Evolutionary conservation across 2,797 vertebrate species (phyloP).

Genomic region (Pygocentrus nattereri): DNA sequence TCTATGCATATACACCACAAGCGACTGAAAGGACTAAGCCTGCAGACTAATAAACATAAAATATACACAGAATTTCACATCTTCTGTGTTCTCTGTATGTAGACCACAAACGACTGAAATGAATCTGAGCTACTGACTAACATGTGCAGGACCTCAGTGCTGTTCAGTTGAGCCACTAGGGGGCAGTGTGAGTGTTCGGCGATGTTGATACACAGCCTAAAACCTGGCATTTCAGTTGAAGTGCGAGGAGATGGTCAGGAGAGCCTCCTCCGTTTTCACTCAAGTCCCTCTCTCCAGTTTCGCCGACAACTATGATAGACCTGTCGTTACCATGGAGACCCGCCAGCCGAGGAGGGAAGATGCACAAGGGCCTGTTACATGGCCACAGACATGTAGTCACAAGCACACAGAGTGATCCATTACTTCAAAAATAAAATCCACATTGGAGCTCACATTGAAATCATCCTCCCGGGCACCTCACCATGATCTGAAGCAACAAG

Average conservation of each 20-base stretch:
- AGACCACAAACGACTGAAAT: too few relatives aligned
- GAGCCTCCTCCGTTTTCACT: constrained; percentile 74
- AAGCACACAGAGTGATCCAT: constrained; percentile 7
- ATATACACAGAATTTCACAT: too few relatives aligned
- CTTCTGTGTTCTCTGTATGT: too few relatives aligned
- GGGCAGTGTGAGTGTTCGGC: constrained; percentile 35
- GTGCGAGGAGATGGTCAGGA: constrained; percentile 39
- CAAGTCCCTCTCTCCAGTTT: constrained; percentile 75
- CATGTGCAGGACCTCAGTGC: background rate
- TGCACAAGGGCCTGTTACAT: constrained; percentile 74
- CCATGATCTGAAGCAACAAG: constrained; percentile 15
- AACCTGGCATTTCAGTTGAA: constrained; percentile 20
- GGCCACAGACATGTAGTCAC: background rate
- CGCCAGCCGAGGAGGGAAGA: constrained; percentile 69
- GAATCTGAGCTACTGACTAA: too few relatives aligned
- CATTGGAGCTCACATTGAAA: too few relatives aligned
- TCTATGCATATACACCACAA: too few relatives aligned
- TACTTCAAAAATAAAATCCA: constrained; percentile 16
- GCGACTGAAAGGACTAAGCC: too few relatives aligned
- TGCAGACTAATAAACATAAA: too few relatives aligned
- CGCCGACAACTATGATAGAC: constrained; percentile 74
- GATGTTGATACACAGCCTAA: background rate
- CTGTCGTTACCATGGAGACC: constrained; percentile 83
- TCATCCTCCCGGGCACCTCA: constrained; percentile 17
- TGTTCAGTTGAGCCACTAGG: constrained; percentile 15